Conservation (phyloP, 1,140 invertebrate species). For the Coenobita brevimanus region DNA sequence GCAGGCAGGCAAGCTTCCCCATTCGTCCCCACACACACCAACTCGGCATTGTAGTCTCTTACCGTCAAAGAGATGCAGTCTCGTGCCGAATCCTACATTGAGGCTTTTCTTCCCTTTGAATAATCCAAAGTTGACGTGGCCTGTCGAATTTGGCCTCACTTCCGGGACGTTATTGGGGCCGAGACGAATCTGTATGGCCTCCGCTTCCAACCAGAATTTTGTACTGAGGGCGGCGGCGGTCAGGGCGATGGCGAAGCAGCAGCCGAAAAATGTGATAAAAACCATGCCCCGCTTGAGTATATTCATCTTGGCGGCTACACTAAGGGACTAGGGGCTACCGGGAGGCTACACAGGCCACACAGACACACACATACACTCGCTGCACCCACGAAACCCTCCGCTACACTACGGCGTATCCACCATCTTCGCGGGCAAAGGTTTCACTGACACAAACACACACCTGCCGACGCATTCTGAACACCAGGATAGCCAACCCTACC, state of each 20-base stretch:
- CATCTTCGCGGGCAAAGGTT: too few species aligned
- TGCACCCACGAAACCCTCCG: too few species aligned
- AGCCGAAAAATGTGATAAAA: constrained; percentile 90
- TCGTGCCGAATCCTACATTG: constrained; percentile 87
- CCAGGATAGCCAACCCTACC: too few species aligned
- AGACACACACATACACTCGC: too few species aligned
- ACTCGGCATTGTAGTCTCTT: constrained; percentile 70
- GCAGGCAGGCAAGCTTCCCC: not conserved
- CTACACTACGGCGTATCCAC: too few species aligned
- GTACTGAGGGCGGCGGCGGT: constrained; percentile 89
- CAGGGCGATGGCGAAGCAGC: constrained; percentile 86
- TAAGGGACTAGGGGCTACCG: too few species aligned
- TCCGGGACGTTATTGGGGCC: constrained; percentile 64
- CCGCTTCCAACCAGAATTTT: constrained; percentile 89
- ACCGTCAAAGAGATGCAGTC: constrained; percentile 84
- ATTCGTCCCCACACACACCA: not conserved
- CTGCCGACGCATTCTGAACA: too few species aligned
- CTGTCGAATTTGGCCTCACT: constrained; percentile 78
- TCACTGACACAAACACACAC: too few species aligned
- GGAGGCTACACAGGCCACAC: too few species aligned
- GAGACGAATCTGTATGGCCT: constrained; percentile 78
- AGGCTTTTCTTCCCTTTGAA: constrained; percentile 88
- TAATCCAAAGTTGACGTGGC: constrained; percentile 86
- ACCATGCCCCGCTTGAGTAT: constrained; percentile 86
- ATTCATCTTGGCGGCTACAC: constrained; percentile 71